Base-by-base conservation (phyloP, 2,888 invertebrate species). In the Spatulosminthurus flaviceps region DNA sequence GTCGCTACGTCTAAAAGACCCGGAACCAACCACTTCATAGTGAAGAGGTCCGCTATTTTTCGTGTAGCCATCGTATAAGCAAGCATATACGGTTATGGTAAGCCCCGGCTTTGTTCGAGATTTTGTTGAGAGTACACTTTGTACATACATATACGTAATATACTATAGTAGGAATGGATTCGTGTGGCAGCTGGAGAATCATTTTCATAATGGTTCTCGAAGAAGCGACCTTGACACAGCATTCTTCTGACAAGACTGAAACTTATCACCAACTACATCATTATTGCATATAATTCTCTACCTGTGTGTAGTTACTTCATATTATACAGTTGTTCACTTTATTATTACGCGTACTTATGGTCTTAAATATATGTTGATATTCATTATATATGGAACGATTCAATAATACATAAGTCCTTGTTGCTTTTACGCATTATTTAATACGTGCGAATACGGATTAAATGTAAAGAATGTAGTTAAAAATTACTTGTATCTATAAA, bases 1-100 rank as follows among this genome's bases (percentile, higher is more conserved):
- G 51, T 82, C 83, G 13, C 70, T 84, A 43, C 79, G 84, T 73
- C 74, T 84, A n/a, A 83, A 83, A 70, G 84, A 84, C 41, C 82
- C 84, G 2, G 81, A 78, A 19, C 81, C 81, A 7, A 60, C 81
- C 1, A 67, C 81, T 16, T 75, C 83, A 28, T 81, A 79, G 60
- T 43, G 78, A 71, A 26, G 51, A 19, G 51, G 16, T 2, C 16
- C 51, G 51, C 2, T 51, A 51, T 51, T 34, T 34, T n/a, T n/a
- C n/a, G 51, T 19, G 16, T 51, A 51, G 16, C n/a, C 5, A 51
- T 7, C 9, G 41, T 41, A 41, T 13, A 41, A 9, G 13, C 41
- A 41, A 9, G 13, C 41, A 41, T 41, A 41, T 13, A 41, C 13
- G 13, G 19, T 51, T 51, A 51, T 51, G n/a, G n/a, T 51, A 51